Conservation (phyloP, 1,140 invertebrate genomes). For the Macrotrachela quadricornifera region DNA sequence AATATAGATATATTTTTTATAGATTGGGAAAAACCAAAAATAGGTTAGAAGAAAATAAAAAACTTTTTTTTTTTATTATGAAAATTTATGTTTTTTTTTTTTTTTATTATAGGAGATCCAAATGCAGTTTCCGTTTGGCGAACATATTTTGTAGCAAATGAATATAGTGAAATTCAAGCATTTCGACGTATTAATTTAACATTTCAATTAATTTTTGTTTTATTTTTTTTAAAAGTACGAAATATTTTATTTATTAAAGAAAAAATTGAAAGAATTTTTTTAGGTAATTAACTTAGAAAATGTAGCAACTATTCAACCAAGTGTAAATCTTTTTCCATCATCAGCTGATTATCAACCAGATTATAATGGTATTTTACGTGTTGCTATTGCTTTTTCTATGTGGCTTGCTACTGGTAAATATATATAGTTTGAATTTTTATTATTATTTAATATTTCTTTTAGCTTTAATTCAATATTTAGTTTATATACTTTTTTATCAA, state of each 20-base stretch:
- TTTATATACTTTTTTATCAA: constrained; percentile 43
- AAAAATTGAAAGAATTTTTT: no score
- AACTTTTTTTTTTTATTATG: background rate
- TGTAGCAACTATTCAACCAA: constrained; percentile 27
- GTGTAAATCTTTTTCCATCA: constrained; percentile 16
- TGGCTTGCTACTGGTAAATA: constrained; percentile 18
- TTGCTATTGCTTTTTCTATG: constrained; percentile 29
- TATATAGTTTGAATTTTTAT: no score
- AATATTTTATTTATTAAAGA: no score
- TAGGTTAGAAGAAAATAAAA: constrained; percentile 11
- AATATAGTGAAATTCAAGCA: constrained; percentile 60
- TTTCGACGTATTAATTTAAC: constrained; percentile 41
- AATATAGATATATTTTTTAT: constrained; percentile 56
- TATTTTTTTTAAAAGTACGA: constrained; percentile 40
- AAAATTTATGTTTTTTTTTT: no score
- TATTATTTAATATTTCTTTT: no score
- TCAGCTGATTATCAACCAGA: constrained; percentile 20
- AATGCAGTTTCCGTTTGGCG: constrained; percentile 48
- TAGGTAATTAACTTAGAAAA: constrained; percentile 31
- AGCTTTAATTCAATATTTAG: background rate
- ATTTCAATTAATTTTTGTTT: constrained; percentile 38
- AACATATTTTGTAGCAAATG: constrained; percentile 62
- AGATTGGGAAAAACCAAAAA: constrained; percentile 58
- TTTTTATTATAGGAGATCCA: background rate
- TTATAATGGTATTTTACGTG: constrained; percentile 33